These are phyloP conservation scores for Eulemur mongoz DNA, from an alignment of 2,797 vertebrate genomes.

Conservation along the genomic window DNA sequence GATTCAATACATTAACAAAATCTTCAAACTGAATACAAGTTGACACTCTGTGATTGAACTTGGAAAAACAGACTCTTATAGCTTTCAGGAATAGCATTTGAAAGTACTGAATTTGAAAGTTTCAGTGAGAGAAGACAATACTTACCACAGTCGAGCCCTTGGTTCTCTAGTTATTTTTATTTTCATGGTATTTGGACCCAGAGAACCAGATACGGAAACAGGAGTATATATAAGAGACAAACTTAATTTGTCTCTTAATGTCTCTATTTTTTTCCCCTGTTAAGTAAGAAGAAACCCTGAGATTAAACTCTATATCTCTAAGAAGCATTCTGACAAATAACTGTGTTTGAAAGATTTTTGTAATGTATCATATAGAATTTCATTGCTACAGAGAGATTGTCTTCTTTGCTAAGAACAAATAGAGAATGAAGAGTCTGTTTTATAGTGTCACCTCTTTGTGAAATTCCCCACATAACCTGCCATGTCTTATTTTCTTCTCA, in stretches of 20 bases:
- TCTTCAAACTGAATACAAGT: background rate
- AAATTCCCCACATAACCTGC: constrained; percentile 21
- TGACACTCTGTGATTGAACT: background rate
- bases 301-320: background rate
- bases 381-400: background rate
- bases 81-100: background rate
- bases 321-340: constrained; percentile 25
- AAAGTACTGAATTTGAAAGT: background rate
- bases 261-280: background rate
- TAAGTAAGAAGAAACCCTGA: background rate
- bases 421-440: constrained; percentile 27
- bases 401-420: constrained; percentile 44
- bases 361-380: background rate
- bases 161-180: constrained; percentile 27
- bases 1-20: background rate
- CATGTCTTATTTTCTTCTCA: background rate
- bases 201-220: background rate
- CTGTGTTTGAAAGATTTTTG: constrained; percentile 30
- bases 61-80: background rate
- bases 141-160: background rate
- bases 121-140: background rate
- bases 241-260: background rate
- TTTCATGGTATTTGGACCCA: background rate
- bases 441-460: constrained; percentile 37
- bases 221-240: background rate